Evolutionary conservation across 2,888 invertebrate species (phyloP), one percentile per base, ranked within the genome.

Genomic region (Drosophila lutescens): DNA sequence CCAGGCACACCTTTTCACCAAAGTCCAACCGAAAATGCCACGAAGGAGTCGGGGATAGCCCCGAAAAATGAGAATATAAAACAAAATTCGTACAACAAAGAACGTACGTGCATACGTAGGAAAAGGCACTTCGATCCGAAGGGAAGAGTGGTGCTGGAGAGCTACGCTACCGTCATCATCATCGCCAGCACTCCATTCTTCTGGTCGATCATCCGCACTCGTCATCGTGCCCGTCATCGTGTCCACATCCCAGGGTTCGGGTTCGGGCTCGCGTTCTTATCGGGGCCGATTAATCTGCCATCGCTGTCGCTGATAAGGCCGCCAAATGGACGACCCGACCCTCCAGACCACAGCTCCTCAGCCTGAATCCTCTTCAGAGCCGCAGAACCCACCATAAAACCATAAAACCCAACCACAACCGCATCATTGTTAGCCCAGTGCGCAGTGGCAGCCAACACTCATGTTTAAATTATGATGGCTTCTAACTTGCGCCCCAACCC

Each of bases 381-480:
- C 23, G 23, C 46, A 8, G 46, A 46, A 10, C 46, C 12, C 20
- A 8, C 54, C 58, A 49, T 26, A 26, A 32, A 32, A 26, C 57
- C 49, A 46, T 10, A 61, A 40, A 49, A 34, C 54, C 57, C 54
- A 70, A 44, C 63, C 50, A 44, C 60, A 69, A 58, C 60, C 58
- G 50, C 78, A 63, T 74, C 81, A 80, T 80, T 80, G 80, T 85
- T 82, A 70, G 75, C 79, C 75, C 66, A 54, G 59, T 80, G 79
- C 73, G 81, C 88, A 80, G 88, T 84, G 89, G 85, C 85, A 86
- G 65, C 65, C 85, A 80, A 79, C 88, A 89, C 85, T 88, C 87
- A 88, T 89, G 87, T 85, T 88, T 79, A 85, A 88, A 87, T 88
- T 89, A 88, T 88, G 89, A 88, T 85, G 88, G 89, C 89, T 89